Conservation (phyloP, 2,113 vertebrate genomes). For the Gyps fulvus region DNA sequence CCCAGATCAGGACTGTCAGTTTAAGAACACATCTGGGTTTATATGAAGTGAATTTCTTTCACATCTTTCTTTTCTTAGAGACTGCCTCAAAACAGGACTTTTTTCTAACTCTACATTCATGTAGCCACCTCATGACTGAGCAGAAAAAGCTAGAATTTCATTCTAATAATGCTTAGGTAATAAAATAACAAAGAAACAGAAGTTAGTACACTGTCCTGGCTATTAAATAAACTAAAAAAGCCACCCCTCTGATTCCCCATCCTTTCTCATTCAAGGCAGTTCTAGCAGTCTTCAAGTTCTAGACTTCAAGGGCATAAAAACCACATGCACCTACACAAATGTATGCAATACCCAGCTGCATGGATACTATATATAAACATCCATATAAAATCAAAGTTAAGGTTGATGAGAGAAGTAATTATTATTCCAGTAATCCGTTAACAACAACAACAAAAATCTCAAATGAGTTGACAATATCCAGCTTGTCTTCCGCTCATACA, state of each 20-base stretch:
- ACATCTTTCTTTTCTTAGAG: not conserved
- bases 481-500: not conserved
- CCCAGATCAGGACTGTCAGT: not conserved
- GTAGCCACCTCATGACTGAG: not conserved
- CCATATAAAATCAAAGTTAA: not conserved
- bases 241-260: not conserved
- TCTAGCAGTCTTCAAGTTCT: not conserved
- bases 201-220: not conserved
- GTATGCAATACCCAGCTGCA: not conserved
- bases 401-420: not conserved
- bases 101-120: not conserved
- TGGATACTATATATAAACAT: fast-evolving
- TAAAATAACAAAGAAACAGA: not conserved
- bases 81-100: not conserved
- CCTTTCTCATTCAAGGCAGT: not conserved
- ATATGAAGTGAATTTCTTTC: not conserved
- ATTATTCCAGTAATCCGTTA: not conserved
- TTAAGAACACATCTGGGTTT: not conserved
- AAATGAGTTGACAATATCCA: not conserved
- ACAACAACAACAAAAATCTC: not conserved
- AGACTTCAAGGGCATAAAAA: not conserved
- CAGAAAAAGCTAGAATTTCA: not conserved
- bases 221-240: not conserved
- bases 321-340: fast-evolving
- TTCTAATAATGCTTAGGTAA: not conserved